phyloP scores from a whole-genome alignment of 23 tunicate genomes.

The Clavelina lepadiformis region DNA sequence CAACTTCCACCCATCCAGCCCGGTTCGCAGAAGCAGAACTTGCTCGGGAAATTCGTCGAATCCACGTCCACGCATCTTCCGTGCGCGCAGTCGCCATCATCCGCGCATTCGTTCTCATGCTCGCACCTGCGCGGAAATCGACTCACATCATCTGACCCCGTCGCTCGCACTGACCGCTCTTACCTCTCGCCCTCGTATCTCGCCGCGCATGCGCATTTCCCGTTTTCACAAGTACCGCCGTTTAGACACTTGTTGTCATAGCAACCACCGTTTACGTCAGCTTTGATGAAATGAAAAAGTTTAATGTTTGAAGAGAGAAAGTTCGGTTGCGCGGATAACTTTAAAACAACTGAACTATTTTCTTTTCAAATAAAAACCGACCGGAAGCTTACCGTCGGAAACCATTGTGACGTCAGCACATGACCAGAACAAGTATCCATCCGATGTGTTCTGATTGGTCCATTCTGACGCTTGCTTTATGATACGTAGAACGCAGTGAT shows the following conservation, averaged over 20 bases:
- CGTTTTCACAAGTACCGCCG: conserved; percentile 49
- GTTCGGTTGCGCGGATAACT: too few species aligned
- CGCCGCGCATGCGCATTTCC: conserved; percentile 23
- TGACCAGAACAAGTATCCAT: conserved; percentile 60
- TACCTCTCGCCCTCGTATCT: conserved; percentile 58
- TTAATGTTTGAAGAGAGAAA: too few species aligned
- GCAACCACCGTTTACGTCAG: conserved; percentile 10
- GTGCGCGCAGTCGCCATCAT: conserved; percentile 34
- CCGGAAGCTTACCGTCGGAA: too few species aligned
- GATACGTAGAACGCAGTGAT: conserved; percentile 52
- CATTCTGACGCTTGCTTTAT: conserved; percentile 58
- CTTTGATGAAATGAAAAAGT: too few species aligned
- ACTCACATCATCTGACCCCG: too few species aligned
- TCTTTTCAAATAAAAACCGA: too few species aligned
- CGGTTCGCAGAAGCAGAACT: conserved; percentile 47
- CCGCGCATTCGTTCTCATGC: conserved; percentile 53
- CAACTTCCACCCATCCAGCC: conserved; percentile 65
- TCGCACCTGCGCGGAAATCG: too few species aligned
- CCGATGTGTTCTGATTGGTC: conserved; percentile 14
- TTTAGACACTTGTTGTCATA: conserved; percentile 48
- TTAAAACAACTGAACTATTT: too few species aligned
- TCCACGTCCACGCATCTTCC: conserved; percentile 35
- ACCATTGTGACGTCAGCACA: conserved; percentile 69
- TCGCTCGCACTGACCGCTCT: too few species aligned
- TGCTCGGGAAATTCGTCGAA: conserved; percentile 24